Evolutionary conservation across 2,888 invertebrate species (phyloP), one percentile per base, ranked within the genome.

Genomic region (Aphidius colemani): DNA sequence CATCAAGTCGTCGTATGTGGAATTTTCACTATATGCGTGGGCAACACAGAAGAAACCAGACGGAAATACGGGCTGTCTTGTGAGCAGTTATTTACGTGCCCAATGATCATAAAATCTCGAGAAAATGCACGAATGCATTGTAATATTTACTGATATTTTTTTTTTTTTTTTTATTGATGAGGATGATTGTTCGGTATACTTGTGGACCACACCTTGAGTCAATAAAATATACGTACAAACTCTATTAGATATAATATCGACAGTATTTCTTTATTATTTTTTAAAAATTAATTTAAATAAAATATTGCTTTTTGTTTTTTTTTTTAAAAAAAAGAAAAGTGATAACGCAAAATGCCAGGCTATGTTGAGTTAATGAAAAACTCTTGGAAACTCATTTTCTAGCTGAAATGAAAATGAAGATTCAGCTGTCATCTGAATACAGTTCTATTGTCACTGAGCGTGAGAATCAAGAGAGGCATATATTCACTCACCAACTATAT

Each of bases 1-100:
- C 30, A 30, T 30, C 30, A 30, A 30, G 30, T 39, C 11, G 30
- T 57, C 11, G 30, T 57, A 45, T 46, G n/a, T 58, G 64, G 67
- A 69, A 69, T 67, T 69, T 69, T 67, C 53, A 63, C 30, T 67
- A 67, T 69, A 69, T 69, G 69, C 67, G 70, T 64, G 64, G 64
- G 64, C 66, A 67, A 67, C 60, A 66, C 66, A 70, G 65, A 66
- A 67, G 67, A 66, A 64, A 64, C 62, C 61, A 67, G 67, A 67
- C 65, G 66, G 57, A 58, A 66, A 66, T 66, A 67, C 64, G 66
- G 65, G 67, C 65, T 66, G 63, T 63, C 64, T 66, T 61, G 41
- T 57, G 59, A 66, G 46, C 59, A 57, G 67, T 68, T 69, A 70
- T 70, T 70, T 69, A 70, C 70, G 70, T 70, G 66, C 65, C 70